Conservation (phyloP, 2,797 vertebrate species). For the Schizothorax lantsangensis region DNA sequence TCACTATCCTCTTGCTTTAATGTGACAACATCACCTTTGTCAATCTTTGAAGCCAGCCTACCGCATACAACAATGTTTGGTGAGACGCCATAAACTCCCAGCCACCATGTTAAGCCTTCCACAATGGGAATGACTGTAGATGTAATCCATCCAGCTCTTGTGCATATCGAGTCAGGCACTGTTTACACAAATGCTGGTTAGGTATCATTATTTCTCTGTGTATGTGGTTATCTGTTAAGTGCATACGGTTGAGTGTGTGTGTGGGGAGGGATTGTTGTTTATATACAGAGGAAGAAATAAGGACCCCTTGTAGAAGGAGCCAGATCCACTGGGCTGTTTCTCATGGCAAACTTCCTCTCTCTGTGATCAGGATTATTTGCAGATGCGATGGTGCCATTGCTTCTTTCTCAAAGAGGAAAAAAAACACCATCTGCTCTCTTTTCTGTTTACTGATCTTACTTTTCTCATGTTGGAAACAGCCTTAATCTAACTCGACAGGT, state of each 20-base stretch:
- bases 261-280: slow-evolving; percentile 65
- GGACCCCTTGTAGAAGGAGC: slow-evolving; percentile 49
- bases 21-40: slow-evolving; percentile 4
- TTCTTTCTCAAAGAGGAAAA: slow-evolving; percentile 48
- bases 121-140: slow-evolving; percentile 49
- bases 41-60: slow-evolving; percentile 29
- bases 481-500: slow-evolving; percentile 19
- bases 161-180: slow-evolving; percentile 65
- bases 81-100: slow-evolving; percentile 54
- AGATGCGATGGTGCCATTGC: slow-evolving; percentile 60
- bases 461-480: slow-evolving; percentile 51
- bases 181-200: slow-evolving; percentile 81
- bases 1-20: slow-evolving; percentile 32
- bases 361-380: slow-evolving; percentile 62
- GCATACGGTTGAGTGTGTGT: slow-evolving; percentile 53
- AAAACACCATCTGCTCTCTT: slow-evolving; percentile 65
- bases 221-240: slow-evolving; percentile 50
- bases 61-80: slow-evolving; percentile 45
- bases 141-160: slow-evolving; percentile 52
- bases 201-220: slow-evolving; percentile 76
- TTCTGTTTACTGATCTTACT: slow-evolving; percentile 59
- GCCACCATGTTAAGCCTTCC: slow-evolving; percentile 42
- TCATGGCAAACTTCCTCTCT: slow-evolving; percentile 54
- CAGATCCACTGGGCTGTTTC: slow-evolving; percentile 51
- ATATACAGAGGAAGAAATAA: slow-evolving; percentile 61